Conservation (phyloP, 2,888 invertebrate species). For the Erebia ligea region DNA sequence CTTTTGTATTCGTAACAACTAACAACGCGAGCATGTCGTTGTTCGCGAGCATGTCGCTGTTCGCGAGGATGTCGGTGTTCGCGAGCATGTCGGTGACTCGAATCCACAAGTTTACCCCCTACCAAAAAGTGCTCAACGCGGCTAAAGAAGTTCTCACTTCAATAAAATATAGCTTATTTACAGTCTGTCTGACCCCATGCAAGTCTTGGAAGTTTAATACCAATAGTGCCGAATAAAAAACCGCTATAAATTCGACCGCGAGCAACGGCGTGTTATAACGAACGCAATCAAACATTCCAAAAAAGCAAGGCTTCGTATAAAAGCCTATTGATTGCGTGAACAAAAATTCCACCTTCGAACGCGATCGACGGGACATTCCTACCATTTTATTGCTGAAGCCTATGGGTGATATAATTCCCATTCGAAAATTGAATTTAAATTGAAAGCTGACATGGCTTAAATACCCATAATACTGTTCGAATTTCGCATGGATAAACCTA, state of each 20-base stretch:
- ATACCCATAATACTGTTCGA: too few relatives aligned
- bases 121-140: too few relatives aligned
- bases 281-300: constrained; percentile 40
- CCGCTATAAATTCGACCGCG: constrained; percentile 30
- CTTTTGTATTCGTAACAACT: too few relatives aligned
- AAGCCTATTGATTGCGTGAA: constrained; percentile 27
- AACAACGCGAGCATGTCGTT: too few relatives aligned
- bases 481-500: too few relatives aligned
- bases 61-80: too few relatives aligned
- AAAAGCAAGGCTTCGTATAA: constrained; percentile 26
- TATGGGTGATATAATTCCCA: background rate
- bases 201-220: background rate
- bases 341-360: constrained; percentile 30
- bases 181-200: background rate
- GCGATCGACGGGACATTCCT: constrained; percentile 20
- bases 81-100: too few relatives aligned
- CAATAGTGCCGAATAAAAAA: background rate
- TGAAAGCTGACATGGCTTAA: too few relatives aligned
- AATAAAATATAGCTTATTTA: too few relatives aligned
- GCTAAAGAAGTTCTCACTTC: too few relatives aligned
- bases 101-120: too few relatives aligned
- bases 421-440: background rate
- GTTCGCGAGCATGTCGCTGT: too few relatives aligned
- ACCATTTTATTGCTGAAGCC: background rate
- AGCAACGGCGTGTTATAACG: constrained; percentile 38